A percentile compares a stretch with the other conserved stretches of the same genome.
phyloP scores from a whole-genome alignment of 2,888 invertebrate species.

The Habroteleia sp. region DNA sequence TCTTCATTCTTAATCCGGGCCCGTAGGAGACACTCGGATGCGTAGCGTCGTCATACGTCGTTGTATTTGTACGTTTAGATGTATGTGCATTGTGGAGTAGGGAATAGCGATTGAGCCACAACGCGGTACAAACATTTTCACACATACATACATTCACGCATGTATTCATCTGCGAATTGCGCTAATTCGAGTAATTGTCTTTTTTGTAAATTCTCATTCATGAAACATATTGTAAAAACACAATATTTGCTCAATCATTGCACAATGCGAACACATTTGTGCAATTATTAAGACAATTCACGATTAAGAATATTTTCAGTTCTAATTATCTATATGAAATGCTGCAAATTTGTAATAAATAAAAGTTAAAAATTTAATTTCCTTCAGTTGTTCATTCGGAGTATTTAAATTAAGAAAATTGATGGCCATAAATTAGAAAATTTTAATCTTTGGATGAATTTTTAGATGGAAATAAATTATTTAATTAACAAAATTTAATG shows the following conservation, averaged over 20 bases:
- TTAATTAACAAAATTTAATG: too few species aligned
- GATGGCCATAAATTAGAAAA: too few species aligned
- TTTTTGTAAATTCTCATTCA: neutral
- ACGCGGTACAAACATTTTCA: conserved; percentile 59
- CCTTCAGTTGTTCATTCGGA: too few species aligned
- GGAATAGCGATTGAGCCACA: conserved; percentile 72
- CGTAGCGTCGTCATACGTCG: conserved; percentile 72
- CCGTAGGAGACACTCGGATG: conserved; percentile 59
- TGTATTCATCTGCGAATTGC: conserved; percentile 58
- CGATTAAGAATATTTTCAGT: too few species aligned
- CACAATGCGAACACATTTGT: conserved; percentile 7
- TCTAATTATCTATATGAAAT: too few species aligned
- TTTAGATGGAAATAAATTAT: too few species aligned
- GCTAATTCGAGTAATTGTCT: conserved; percentile 50
- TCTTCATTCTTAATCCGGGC: conserved; percentile 64
- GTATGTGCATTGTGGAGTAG: conserved; percentile 78
- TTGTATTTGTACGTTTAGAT: conserved; percentile 79
- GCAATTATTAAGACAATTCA: conserved; percentile 15
- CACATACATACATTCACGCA: conserved; percentile 56
- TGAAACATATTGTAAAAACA: neutral
- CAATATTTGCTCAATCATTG: conserved; percentile 29
- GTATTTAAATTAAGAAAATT: too few species aligned
- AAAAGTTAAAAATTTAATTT: too few species aligned
- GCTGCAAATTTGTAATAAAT: too few species aligned
- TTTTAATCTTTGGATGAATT: too few species aligned